These are phyloP conservation scores for Philereme transversata DNA, from an alignment of 2,888 invertebrate genomes.

Conservation along the genomic window DNA sequence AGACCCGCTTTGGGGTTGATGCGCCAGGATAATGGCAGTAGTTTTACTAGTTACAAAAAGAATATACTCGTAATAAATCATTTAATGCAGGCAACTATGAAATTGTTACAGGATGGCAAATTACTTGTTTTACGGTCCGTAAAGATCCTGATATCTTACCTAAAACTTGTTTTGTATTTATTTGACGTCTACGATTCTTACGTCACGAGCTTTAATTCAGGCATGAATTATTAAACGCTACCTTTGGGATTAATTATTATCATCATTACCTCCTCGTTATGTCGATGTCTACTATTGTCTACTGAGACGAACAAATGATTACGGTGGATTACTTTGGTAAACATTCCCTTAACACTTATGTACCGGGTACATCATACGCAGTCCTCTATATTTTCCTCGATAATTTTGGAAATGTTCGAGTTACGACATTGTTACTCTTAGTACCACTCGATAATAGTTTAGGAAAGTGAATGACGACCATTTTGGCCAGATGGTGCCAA, in stretches of 20 bases:
- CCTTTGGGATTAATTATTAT: not conserved
- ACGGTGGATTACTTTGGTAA: constrained; percentile 8
- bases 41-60: no score
- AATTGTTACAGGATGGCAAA: no score
- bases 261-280: not conserved
- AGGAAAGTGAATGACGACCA: no score
- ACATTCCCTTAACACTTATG: not conserved
- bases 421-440: no score
- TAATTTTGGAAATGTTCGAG: no score
- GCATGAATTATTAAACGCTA: constrained; percentile 15
- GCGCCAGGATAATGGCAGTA: no score
- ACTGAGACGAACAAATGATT: constrained; percentile 14
- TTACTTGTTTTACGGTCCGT: no score
- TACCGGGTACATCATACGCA: not conserved
- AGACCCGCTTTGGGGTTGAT: no score
- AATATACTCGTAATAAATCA: no score
- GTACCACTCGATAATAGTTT: no score
- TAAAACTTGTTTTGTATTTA: not conserved
- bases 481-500: no score
- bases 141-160: not conserved
- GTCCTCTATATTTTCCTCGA: not conserved
- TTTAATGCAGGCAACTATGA: no score
- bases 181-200: not conserved
- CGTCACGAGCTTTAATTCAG: constrained; percentile 2
- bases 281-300: not conserved